Evolutionary conservation across 2,888 invertebrate species (phyloP).

Genomic region (Troides aeacus): DNA sequence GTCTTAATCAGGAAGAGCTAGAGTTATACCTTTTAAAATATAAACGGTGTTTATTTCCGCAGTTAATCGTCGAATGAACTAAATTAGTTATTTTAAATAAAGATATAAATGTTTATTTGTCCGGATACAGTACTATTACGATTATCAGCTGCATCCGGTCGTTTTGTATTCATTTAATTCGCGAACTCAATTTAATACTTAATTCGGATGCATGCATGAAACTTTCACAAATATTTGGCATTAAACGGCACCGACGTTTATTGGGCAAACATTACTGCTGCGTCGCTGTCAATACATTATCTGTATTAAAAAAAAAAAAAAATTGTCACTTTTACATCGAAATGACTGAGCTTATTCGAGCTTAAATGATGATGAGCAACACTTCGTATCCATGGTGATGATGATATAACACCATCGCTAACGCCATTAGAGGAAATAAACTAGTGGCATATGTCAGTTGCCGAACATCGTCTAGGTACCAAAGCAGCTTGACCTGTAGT

Average conservation of each 20-base stretch:
- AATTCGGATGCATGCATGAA: slow-evolving; percentile 6
- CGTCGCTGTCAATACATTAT: background rate
- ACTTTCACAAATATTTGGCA: slow-evolving; percentile 11
- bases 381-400: no score
- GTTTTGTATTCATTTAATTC: slow-evolving; percentile 12
- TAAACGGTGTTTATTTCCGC: background rate
- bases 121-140: background rate
- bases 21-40: background rate
- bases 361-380: no score
- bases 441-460: no score
- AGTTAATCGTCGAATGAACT: background rate
- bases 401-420: no score
- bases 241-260: background rate
- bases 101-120: background rate
- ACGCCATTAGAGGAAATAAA: no score
- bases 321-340: background rate
- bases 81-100: slow-evolving; percentile 13
- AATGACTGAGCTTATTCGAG: background rate
- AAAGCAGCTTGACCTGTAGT: no score
- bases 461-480: no score
- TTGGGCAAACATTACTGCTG: background rate
- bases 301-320: background rate
- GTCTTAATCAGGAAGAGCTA: no score
- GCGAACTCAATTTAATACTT: slow-evolving; percentile 9
- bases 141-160: background rate